Evolutionary conservation across 2,113 vertebrate genomes (phyloP).

Genomic region (Psittacus erithacus): DNA sequence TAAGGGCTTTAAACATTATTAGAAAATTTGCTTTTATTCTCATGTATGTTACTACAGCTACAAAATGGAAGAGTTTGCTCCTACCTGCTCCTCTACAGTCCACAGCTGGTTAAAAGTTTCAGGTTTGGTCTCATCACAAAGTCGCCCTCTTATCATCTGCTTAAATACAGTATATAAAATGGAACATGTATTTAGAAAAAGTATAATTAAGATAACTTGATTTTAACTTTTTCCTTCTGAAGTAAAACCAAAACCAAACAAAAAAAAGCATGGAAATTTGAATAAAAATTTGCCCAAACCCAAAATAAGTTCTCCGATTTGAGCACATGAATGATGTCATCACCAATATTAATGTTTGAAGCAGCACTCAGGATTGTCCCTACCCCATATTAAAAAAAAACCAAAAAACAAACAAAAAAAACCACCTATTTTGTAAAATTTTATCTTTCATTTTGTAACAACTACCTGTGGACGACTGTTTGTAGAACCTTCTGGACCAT

Average conservation of each 20-base stretch:
- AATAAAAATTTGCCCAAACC: not conserved
- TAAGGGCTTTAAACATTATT: not conserved
- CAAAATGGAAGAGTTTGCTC: not conserved
- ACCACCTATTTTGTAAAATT: not conserved
- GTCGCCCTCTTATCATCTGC: constrained; percentile 94
- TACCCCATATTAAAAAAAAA: not conserved
- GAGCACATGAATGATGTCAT: not conserved
- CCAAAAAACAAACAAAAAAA: not conserved
- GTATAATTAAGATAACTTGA: not conserved
- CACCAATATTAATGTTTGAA: not conserved
- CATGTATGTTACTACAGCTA: not conserved
- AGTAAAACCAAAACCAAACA: not conserved
- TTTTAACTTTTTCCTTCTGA: not conserved
- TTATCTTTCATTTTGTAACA: not conserved
- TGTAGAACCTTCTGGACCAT: constrained; percentile 84
- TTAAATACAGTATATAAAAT: constrained; percentile 58
- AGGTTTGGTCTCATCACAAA: constrained; percentile 92
- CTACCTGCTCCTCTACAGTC: constrained; percentile 97
- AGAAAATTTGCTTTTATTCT: not conserved
- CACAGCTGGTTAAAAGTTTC: constrained; percentile 99
- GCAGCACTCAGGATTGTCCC: not conserved
- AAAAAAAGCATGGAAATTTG: not conserved
- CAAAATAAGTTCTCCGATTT: not conserved
- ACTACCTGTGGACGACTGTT: constrained; percentile 87
- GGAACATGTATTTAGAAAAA: not conserved